Percentiles rank a stretch among this genome's conserved stretches.
Conservation (phyloP, 1,140 invertebrate species). For the Gryon sp. region DNA sequence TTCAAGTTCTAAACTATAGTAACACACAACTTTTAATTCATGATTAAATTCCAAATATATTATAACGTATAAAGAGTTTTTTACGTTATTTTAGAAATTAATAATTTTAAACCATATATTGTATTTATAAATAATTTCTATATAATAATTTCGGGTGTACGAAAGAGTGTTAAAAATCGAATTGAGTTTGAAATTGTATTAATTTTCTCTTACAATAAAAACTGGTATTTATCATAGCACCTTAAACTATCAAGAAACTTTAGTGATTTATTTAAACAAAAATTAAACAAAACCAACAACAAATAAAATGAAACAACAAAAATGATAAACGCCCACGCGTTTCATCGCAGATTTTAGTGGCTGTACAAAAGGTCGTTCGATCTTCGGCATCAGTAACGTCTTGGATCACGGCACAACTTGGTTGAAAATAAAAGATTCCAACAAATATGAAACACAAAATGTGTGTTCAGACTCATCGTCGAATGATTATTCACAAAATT, state of each 20-base stretch:
- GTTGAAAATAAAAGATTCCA: conserved; percentile 33
- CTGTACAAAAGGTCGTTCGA: conserved; percentile 55
- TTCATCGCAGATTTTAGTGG: conserved; percentile 64
- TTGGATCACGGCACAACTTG: conserved; percentile 27
- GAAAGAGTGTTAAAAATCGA: too few relatives aligned
- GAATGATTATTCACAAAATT: background rate
- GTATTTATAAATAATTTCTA: too few relatives aligned
- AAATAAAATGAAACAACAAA: conserved; percentile 22
- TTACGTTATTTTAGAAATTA: too few relatives aligned
- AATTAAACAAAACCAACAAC: conserved; percentile 7
- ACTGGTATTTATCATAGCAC: conserved; percentile 3
- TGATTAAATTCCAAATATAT: too few relatives aligned
- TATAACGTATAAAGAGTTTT: too few relatives aligned
- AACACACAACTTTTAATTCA: too few relatives aligned
- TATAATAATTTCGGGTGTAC: too few relatives aligned
- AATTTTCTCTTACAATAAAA: too few relatives aligned
- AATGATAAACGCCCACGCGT: conserved; percentile 63
- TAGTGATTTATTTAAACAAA: too few relatives aligned
- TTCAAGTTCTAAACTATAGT: too few relatives aligned
- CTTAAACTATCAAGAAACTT: conserved; percentile 13
- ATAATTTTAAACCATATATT: too few relatives aligned
- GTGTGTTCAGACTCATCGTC: conserved; percentile 1
- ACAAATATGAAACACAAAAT: conserved; percentile 14
- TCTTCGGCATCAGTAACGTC: conserved; percentile 59
- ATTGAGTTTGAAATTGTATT: background rate